Evolutionary conservation across 2,797 vertebrate genomes (phyloP).

Genomic region (Ataeniobius toweri): DNA sequence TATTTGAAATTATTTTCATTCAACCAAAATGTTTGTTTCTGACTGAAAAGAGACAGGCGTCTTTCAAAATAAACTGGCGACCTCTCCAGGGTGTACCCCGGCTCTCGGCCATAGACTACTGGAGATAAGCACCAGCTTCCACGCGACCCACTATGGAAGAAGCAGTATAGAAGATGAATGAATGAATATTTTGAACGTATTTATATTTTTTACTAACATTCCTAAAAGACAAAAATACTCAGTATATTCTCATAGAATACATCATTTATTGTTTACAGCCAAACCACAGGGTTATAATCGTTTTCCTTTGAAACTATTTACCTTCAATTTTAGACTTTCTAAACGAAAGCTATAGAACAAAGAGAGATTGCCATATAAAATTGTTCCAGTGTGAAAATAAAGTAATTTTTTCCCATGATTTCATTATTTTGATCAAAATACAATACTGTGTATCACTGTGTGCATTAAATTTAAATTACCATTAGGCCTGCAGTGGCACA

Average conservation of each 20-base stretch:
- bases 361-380: constrained; percentile 14
- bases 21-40: too few species aligned
- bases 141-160: too few species aligned
- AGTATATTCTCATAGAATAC: neutral
- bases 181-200: neutral
- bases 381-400: constrained; percentile 37
- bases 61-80: neutral
- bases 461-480: constrained; percentile 45
- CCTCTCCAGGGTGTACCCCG: too few species aligned
- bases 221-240: neutral
- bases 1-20: too few species aligned
- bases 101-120: too few species aligned
- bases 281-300: neutral
- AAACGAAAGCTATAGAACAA: constrained; percentile 12
- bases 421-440: constrained; percentile 27
- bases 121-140: too few species aligned
- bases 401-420: constrained; percentile 43
- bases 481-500: constrained; percentile 28
- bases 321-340: constrained; percentile 7
- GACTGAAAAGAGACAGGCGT: neutral
- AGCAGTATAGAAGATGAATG: too few species aligned
- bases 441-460: constrained; percentile 19
- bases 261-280: neutral
- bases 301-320: constrained; percentile 5
- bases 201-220: neutral